Evolutionary conservation across 2,888 invertebrate species (phyloP).

Genomic region (Allacma fusca): DNA sequence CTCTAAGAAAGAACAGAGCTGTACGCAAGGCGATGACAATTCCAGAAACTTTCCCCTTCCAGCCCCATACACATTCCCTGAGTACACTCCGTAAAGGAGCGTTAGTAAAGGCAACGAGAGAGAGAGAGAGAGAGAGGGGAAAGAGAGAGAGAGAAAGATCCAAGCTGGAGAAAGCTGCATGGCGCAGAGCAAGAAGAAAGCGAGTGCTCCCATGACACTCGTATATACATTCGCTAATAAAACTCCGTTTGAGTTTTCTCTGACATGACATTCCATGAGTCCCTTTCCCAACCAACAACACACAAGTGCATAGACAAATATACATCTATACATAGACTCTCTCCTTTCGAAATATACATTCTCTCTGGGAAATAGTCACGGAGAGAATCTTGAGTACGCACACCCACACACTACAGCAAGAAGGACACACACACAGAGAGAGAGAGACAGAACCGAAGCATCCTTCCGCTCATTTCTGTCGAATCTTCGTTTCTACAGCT

Average conservation of each 20-base stretch:
- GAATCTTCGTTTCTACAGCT: slow-evolving; percentile 5
- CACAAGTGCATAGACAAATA: not conserved
- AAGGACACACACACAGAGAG: too few species aligned
- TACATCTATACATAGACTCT: not conserved
- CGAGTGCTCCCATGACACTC: not conserved
- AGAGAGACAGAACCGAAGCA: not conserved
- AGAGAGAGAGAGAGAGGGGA: too few species aligned
- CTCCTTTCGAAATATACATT: not conserved
- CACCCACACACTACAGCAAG: too few species aligned
- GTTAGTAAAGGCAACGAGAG: not conserved
- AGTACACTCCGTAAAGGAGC: too few species aligned
- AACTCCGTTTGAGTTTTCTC: slow-evolving; percentile 15
- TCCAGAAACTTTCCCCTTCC: not conserved
- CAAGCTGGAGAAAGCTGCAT: not conserved
- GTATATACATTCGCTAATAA: not conserved
- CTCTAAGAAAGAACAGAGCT: not conserved
- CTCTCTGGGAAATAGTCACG: too few species aligned
- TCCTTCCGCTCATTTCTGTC: slow-evolving; percentile 19
- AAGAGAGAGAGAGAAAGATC: too few species aligned
- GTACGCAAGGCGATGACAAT: not conserved
- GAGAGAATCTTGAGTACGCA: too few species aligned
- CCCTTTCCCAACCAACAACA: not conserved
- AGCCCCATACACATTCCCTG: not conserved
- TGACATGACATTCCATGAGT: not conserved
- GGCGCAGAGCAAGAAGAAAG: not conserved